phyloP scores from a whole-genome alignment of 2,888 invertebrate species.

The Philereme transversata region DNA sequence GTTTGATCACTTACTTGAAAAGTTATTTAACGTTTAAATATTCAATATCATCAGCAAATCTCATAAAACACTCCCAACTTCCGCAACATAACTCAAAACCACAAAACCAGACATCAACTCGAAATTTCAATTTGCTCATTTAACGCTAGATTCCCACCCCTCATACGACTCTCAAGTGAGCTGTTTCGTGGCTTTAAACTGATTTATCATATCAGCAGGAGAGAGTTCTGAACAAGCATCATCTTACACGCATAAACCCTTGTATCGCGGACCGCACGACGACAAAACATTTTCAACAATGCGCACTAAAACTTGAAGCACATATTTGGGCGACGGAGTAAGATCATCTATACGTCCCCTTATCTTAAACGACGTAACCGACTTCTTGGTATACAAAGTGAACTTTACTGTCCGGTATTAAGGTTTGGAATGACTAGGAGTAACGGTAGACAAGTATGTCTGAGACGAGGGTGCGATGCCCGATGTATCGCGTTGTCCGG shows the following conservation, averaged over 20 bases:
- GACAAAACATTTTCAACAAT: slow-evolving; percentile 75
- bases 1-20: no score
- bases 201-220: slow-evolving; percentile 80
- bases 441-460: slow-evolving; percentile 50
- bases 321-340: slow-evolving; percentile 70
- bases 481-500: slow-evolving; percentile 80
- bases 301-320: slow-evolving; percentile 68
- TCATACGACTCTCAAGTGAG: slow-evolving; percentile 69
- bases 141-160: slow-evolving; percentile 70
- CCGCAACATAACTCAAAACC: slow-evolving; percentile 36
- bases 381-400: slow-evolving; percentile 36
- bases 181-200: slow-evolving; percentile 75
- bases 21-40: neutral
- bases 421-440: slow-evolving; percentile 41
- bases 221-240: slow-evolving; percentile 79
- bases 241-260: slow-evolving; percentile 82
- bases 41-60: slow-evolving; percentile 41
- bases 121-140: slow-evolving; percentile 75
- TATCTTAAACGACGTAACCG: slow-evolving; percentile 50
- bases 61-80: slow-evolving; percentile 31
- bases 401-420: slow-evolving; percentile 45
- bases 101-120: slow-evolving; percentile 45
- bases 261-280: slow-evolving; percentile 64
- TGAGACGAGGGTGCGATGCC: slow-evolving; percentile 74
- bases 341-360: slow-evolving; percentile 53